phyloP scores from a whole-genome alignment of 2,888 invertebrate genomes.

The Ormyrus nitidulus region DNA sequence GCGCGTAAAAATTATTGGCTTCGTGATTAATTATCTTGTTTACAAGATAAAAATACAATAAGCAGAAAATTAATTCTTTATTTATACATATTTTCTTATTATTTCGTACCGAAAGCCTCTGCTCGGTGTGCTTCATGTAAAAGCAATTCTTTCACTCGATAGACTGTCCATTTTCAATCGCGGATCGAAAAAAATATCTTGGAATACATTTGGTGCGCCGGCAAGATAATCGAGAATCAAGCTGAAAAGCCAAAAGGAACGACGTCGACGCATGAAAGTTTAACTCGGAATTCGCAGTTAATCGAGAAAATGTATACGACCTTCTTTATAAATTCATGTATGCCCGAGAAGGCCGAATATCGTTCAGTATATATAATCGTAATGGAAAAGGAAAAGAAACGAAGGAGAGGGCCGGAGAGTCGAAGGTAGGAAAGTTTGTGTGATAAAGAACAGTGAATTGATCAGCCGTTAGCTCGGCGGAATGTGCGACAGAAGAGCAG shows the following conservation, averaged over 20 bases:
- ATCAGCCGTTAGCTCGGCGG: constrained; percentile 52
- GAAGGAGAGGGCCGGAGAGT: neutral
- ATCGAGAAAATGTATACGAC: constrained; percentile 14
- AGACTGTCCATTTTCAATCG: too few species aligned
- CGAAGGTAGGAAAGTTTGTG: neutral
- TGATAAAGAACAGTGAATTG: constrained; percentile 48
- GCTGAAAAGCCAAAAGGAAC: too few species aligned
- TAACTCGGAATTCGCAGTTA: neutral
- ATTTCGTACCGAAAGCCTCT: too few species aligned
- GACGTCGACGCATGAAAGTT: too few species aligned
- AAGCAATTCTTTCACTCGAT: too few species aligned
- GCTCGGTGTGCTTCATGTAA: too few species aligned
- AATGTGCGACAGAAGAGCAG: constrained; percentile 56
- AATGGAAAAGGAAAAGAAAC: constrained; percentile 1
- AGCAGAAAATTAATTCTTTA: constrained; percentile 1
- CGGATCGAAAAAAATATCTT: too few species aligned
- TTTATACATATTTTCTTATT: neutral
- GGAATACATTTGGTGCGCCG: too few species aligned
- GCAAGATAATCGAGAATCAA: too few species aligned
- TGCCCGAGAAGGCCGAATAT: constrained; percentile 29
- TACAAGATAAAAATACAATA: neutral
- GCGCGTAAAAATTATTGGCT: too few species aligned
- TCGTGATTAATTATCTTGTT: too few species aligned
- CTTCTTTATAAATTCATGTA: constrained; percentile 42
- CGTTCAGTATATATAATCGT: constrained; percentile 8